Percentiles rank a stretch among this genome's conserved stretches.
Conservation (phyloP, 2,113 vertebrate species). For the Siniperca chuatsi region DNA sequence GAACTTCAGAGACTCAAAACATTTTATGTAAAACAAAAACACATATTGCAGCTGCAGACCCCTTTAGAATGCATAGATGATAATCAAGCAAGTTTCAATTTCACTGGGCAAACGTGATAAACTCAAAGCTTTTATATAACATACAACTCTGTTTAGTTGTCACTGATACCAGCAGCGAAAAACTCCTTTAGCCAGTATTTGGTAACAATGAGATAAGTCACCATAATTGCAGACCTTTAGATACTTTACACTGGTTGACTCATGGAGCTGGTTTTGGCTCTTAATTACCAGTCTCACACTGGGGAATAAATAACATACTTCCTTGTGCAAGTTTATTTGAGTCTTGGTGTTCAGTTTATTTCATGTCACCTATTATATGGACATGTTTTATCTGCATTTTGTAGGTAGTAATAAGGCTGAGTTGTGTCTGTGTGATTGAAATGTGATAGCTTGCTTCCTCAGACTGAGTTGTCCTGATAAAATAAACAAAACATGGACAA, state of each 20-base stretch:
- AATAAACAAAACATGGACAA: slow-evolving; percentile 24
- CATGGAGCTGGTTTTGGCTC: neutral
- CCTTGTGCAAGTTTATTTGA: neutral
- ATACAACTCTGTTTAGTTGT: neutral
- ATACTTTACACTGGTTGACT: neutral
- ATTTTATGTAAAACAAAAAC: slow-evolving; percentile 33
- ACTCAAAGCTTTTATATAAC: neutral
- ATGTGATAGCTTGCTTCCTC: slow-evolving; percentile 14
- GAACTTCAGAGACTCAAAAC: slow-evolving; percentile 3
- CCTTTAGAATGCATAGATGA: neutral
- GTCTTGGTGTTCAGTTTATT: neutral
- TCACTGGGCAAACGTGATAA: slow-evolving; percentile 15
- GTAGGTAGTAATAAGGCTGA: slow-evolving; percentile 14
- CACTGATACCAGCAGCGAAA: slow-evolving; percentile 2
- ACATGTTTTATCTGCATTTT: slow-evolving; percentile 21
- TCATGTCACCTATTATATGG: slow-evolving; percentile 8
- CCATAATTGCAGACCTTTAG: neutral
- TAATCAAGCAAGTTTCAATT: neutral
- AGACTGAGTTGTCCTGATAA: slow-evolving; percentile 20
- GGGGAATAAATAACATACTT: neutral
- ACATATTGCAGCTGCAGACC: slow-evolving; percentile 1
- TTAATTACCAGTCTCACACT: neutral
- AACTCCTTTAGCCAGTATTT: neutral
- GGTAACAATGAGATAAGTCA: neutral
- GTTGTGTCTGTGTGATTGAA: slow-evolving; percentile 29